These are phyloP conservation scores for Chironomus striatipennis DNA, from an alignment of 1,140 invertebrate genomes.

Conservation along the genomic window DNA sequence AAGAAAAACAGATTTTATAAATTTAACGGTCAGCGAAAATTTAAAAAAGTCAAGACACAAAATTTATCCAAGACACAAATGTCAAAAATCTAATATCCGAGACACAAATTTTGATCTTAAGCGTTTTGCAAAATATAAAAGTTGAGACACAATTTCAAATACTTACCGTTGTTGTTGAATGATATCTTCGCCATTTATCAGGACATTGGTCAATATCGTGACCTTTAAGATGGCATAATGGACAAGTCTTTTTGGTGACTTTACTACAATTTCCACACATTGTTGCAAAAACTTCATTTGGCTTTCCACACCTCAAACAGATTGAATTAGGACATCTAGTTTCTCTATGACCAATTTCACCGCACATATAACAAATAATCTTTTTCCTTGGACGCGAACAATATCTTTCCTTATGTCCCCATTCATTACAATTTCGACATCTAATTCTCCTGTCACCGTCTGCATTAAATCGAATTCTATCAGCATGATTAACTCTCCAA, in stretches of 20 bases:
- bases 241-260: conserved; percentile 45
- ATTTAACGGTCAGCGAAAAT: too few relatives aligned
- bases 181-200: conserved; percentile 59
- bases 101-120: too few relatives aligned
- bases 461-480: conserved; percentile 31
- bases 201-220: conserved; percentile 51
- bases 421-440: conserved; percentile 48
- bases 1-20: too few relatives aligned
- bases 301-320: conserved; percentile 58
- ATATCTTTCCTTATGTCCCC: conserved; percentile 46
- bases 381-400: conserved; percentile 41
- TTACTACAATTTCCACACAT: conserved; percentile 50
- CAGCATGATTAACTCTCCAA: conserved; percentile 42
- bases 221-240: conserved; percentile 48
- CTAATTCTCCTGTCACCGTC: conserved; percentile 38
- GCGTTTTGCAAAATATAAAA: too few relatives aligned
- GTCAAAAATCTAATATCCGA: too few relatives aligned
- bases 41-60: too few relatives aligned
- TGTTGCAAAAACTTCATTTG: conserved; percentile 45
- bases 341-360: conserved; percentile 49
- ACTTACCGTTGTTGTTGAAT: conserved; percentile 50
- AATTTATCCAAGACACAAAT: too few relatives aligned
- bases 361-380: conserved; percentile 52
- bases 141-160: too few relatives aligned
- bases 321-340: conserved; percentile 52